phyloP scores from a whole-genome alignment of 1,140 invertebrate species.

The Camponotus floridanus region DNA sequence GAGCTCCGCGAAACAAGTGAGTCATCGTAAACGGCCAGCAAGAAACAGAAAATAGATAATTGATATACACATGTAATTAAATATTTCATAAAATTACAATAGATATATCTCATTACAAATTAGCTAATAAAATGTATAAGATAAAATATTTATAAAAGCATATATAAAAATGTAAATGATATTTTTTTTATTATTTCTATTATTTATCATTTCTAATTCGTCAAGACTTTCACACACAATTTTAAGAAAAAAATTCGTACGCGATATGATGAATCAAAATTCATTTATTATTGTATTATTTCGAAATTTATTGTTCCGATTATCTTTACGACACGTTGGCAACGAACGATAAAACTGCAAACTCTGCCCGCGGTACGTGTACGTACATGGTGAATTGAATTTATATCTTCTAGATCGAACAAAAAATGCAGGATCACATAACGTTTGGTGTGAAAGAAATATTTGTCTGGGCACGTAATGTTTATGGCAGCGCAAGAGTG shows the following conservation, averaged over 20 bases:
- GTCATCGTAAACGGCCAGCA: constrained; percentile 14
- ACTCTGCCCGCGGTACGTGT: constrained; percentile 56
- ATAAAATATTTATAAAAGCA: background rate
- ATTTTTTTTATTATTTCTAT: background rate
- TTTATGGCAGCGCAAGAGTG: constrained; percentile 54
- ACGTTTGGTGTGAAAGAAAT: constrained; percentile 56
- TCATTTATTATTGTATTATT: constrained; percentile 60
- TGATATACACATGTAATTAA: constrained; percentile 38
- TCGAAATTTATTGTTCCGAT: constrained; percentile 73
- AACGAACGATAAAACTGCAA: constrained; percentile 74
- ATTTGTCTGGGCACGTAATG: constrained; percentile 54
- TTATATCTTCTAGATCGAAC: constrained; percentile 68
- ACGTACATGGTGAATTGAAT: constrained; percentile 72
- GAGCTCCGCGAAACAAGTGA: constrained; percentile 8
- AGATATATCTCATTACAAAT: constrained; percentile 43
- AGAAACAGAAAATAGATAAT: constrained; percentile 57
- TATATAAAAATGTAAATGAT: background rate
- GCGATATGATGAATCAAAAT: background rate
- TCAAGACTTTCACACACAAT: background rate
- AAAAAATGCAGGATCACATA: constrained; percentile 48
- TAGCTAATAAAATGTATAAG: background rate
- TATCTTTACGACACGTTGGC: constrained; percentile 69
- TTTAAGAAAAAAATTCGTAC: background rate
- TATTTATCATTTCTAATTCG: too few species aligned
- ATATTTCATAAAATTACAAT: constrained; percentile 9